Percentiles rank a stretch among this genome's conserved stretches.
phyloP scores from a whole-genome alignment of 2,797 vertebrate genomes.

The Rhinatrema bivittatum region DNA sequence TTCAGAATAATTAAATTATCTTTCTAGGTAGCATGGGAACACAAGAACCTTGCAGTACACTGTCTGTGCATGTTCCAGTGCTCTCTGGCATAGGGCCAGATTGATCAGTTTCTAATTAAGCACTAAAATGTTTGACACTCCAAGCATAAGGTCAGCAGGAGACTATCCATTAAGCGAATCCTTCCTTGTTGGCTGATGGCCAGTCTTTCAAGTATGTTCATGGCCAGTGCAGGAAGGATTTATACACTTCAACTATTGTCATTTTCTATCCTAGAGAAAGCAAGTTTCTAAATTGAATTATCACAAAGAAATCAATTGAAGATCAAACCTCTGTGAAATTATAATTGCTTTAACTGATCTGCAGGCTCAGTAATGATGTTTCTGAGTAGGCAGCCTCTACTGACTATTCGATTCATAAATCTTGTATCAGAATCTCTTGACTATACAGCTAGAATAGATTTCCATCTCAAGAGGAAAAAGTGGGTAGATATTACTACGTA shows the following conservation, averaged over 20 bases:
- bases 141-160: neutral
- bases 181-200: neutral
- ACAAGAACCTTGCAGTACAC: no score
- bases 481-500: no score
- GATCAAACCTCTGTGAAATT: conserved; percentile 51
- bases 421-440: conserved; percentile 27
- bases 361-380: conserved; percentile 19
- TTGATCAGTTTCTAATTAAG: conserved; percentile 11
- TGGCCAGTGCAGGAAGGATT: conserved; percentile 7
- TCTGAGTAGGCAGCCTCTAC: conserved; percentile 16
- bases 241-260: conserved; percentile 27
- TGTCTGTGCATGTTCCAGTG: neutral
- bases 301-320: conserved; percentile 48
- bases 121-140: neutral
- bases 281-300: conserved; percentile 44
- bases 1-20: neutral
- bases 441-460: no score
- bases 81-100: conserved; percentile 1
- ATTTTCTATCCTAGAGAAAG: conserved; percentile 22
- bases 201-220: neutral
- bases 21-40: no score
- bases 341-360: conserved; percentile 45
- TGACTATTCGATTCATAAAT: conserved; percentile 10
- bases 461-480: no score
- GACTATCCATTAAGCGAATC: neutral